These are phyloP conservation scores for Acanthosepion pharaonis DNA, from an alignment of 2,888 invertebrate species.

Conservation along the genomic window DNA sequence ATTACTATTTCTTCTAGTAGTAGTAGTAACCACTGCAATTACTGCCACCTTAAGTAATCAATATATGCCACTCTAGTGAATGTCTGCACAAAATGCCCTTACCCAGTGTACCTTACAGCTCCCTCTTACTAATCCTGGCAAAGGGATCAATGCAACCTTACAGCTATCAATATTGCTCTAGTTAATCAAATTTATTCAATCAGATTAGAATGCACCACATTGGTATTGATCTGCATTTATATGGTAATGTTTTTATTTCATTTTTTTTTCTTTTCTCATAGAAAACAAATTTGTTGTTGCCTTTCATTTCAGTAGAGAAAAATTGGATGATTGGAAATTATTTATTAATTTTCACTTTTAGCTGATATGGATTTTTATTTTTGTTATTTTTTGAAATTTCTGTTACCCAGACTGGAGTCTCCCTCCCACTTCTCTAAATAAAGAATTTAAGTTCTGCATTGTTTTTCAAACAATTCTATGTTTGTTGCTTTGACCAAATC, in stretches of 20 bases:
- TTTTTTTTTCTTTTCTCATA: not conserved
- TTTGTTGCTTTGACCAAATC: not conserved
- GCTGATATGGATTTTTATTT: not conserved
- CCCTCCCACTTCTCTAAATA: not conserved
- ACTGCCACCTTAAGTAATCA: not conserved
- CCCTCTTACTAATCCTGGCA: not conserved
- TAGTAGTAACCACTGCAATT: no score
- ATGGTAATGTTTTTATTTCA: not conserved
- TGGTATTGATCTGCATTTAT: not conserved
- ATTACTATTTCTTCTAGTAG: not conserved
- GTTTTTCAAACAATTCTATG: not conserved
- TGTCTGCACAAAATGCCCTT: not conserved
- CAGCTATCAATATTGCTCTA: slow-evolving; percentile 11
- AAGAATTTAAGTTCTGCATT: not conserved
- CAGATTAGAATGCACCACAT: slow-evolving; percentile 14
- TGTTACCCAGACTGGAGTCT: not conserved
- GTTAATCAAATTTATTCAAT: slow-evolving; percentile 6
- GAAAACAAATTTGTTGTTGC: not conserved
- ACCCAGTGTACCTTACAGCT: not conserved
- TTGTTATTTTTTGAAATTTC: not conserved
- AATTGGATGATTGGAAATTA: not conserved
- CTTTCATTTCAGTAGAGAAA: not conserved
- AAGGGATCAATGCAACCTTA: not conserved
- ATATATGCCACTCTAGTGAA: not conserved
- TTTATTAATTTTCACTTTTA: not conserved